Evolutionary conservation across 2,113 vertebrate species (phyloP).

Genomic region (Chlamydotis undulata): DNA sequence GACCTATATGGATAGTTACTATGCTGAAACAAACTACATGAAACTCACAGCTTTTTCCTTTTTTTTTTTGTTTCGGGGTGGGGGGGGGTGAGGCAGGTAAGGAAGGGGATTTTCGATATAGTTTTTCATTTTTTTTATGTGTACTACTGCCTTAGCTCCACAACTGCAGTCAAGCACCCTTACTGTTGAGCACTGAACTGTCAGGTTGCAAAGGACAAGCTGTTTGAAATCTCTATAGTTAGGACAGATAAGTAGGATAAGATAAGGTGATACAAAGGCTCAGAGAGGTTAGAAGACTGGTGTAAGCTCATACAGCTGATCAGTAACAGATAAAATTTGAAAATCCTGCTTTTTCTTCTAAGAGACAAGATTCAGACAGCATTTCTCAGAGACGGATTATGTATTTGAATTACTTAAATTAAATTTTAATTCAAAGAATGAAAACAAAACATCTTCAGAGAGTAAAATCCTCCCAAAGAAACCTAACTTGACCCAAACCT

Average conservation of each 20-base stretch:
- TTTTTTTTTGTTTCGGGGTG: background rate
- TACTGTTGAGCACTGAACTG: background rate
- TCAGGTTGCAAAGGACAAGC: background rate
- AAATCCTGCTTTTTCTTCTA: conserved; percentile 45
- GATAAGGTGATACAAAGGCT: conserved; percentile 35
- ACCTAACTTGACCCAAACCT: conserved; percentile 40
- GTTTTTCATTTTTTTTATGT: background rate
- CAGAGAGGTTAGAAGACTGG: background rate
- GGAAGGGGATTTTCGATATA: background rate
- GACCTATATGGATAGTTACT: background rate
- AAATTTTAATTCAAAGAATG: conserved; percentile 63
- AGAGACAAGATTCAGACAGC: conserved; percentile 29
- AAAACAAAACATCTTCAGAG: conserved; percentile 55
- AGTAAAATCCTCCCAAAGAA: conserved; percentile 29
- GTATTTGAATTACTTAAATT: conserved; percentile 53
- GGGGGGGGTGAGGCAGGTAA: background rate
- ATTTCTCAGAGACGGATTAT: conserved; percentile 30
- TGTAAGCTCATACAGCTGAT: conserved; percentile 18
- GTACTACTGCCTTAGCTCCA: background rate
- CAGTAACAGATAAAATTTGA: conserved; percentile 38
- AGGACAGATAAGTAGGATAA: background rate
- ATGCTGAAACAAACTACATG: background rate
- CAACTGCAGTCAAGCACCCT: background rate
- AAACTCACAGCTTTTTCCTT: background rate
- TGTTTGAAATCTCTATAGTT: background rate